These are phyloP conservation scores for Leguminivora glycinivorella DNA, from an alignment of 1,140 invertebrate species.

Conservation along the genomic window DNA sequence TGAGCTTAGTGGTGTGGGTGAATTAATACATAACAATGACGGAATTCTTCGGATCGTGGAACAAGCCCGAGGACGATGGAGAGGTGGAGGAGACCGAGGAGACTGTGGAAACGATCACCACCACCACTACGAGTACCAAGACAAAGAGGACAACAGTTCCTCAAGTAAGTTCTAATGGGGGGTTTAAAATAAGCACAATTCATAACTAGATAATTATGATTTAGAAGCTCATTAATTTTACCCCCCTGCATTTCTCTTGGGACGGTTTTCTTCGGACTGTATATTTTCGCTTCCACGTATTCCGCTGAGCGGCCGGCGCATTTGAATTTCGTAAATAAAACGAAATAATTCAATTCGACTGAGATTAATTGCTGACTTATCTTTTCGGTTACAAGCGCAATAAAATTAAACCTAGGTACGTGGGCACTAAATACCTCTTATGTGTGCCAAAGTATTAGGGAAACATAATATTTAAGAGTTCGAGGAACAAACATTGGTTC, in stretches of 20 bases:
- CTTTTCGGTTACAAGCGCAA: slow-evolving; percentile 14
- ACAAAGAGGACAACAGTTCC: slow-evolving; percentile 38
- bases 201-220: background rate
- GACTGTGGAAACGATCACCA: slow-evolving; percentile 61
- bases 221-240: background rate
- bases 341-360: slow-evolving; percentile 33
- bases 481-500: slow-evolving; percentile 33
- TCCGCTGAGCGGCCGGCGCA: slow-evolving; percentile 43
- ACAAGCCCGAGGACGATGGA: slow-evolving; percentile 36
- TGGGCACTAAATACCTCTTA: background rate
- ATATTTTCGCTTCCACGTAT: slow-evolving; percentile 62
- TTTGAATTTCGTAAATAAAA: slow-evolving; percentile 29
- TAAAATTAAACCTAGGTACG: slow-evolving; percentile 19
- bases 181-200: background rate
- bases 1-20: slow-evolving; percentile 53
- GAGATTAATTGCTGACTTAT: slow-evolving; percentile 29
- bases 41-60: slow-evolving; percentile 71
- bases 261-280: slow-evolving; percentile 58
- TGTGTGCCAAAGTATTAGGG: slow-evolving; percentile 1
- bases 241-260: background rate
- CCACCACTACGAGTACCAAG: slow-evolving; percentile 62
- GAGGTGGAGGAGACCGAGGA: slow-evolving; percentile 59
- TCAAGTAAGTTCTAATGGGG: slow-evolving; percentile 47
- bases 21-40: slow-evolving; percentile 53
- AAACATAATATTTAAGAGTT: background rate